Percentiles rank a stretch among this genome's conserved stretches.
Evolutionary conservation across 1,140 invertebrate species (phyloP).

Genomic region (Temnothorax longispinosus): DNA sequence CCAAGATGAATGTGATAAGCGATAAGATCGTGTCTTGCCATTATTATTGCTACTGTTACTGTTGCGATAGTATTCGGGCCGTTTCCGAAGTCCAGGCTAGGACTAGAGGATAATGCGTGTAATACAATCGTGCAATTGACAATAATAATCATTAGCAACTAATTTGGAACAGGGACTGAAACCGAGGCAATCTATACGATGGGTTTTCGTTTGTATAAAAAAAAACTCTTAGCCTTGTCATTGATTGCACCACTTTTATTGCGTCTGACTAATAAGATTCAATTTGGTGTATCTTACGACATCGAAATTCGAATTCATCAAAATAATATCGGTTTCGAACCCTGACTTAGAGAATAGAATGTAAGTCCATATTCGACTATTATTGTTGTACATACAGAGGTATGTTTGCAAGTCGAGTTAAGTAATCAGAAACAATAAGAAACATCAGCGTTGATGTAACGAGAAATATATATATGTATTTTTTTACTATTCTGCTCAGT

Average conservation of each 20-base stretch:
- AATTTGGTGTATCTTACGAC: neutral
- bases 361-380: neutral
- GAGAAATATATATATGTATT: constrained; percentile 27
- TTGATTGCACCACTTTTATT: neutral
- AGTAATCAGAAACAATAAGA: neutral
- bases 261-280: neutral
- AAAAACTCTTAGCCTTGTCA: neutral
- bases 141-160: constrained; percentile 6
- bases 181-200: neutral
- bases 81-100: neutral
- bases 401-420: neutral
- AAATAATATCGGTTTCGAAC: constrained; percentile 2
- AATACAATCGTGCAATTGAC: neutral
- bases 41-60: constrained; percentile 1
- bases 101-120: neutral
- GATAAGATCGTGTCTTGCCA: constrained; percentile 53
- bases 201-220: neutral
- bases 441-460: neutral
- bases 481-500: constrained; percentile 31
- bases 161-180: neutral
- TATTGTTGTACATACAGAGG: constrained; percentile 27
- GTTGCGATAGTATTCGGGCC: constrained; percentile 3
- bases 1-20: constrained; percentile 55
- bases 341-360: constrained; percentile 13
- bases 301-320: neutral